Percentiles rank a stretch among this genome's conserved stretches.
Evolutionary conservation across 1,140 invertebrate species (phyloP).

Genomic region (Drosophila lini): DNA sequence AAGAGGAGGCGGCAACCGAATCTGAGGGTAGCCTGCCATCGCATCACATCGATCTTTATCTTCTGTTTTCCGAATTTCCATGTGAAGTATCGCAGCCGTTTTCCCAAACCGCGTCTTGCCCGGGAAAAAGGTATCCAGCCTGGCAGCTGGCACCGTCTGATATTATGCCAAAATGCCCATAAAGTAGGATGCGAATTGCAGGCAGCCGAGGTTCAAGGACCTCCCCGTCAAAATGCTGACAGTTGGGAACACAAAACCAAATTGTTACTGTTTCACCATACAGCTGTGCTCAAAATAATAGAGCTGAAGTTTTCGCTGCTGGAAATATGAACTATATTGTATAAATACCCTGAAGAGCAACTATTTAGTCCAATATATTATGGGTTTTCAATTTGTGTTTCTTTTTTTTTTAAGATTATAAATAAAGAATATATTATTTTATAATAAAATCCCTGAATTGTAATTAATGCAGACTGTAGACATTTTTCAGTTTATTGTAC

Average conservation of each 20-base stretch:
- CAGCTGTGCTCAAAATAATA: not conserved
- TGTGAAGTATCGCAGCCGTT: constrained; percentile 19
- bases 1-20: constrained; percentile 2
- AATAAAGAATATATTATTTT: no score
- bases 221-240: constrained; percentile 40
- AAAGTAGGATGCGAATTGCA: constrained; percentile 26
- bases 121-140: constrained; percentile 26
- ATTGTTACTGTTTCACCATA: constrained; percentile 21
- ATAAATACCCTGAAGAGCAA: not conserved
- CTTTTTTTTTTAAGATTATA: no score
- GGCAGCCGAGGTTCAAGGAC: constrained; percentile 52
- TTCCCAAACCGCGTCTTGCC: constrained; percentile 7
- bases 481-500: not conserved
- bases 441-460: no score
- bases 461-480: no score
- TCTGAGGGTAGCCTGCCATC: constrained; percentile 10
- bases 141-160: constrained; percentile 21
- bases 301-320: not conserved
- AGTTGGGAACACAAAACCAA: constrained; percentile 29
- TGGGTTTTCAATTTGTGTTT: no score
- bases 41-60: constrained; percentile 39
- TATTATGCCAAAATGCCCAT: constrained; percentile 29
- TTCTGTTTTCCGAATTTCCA: constrained; percentile 42
- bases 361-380: no score
- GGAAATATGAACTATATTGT: not conserved